A percentile compares a stretch with the other conserved stretches of the same genome.
Conservation (phyloP, 2,797 vertebrate genomes). For the Cossypha dichroa region DNA sequence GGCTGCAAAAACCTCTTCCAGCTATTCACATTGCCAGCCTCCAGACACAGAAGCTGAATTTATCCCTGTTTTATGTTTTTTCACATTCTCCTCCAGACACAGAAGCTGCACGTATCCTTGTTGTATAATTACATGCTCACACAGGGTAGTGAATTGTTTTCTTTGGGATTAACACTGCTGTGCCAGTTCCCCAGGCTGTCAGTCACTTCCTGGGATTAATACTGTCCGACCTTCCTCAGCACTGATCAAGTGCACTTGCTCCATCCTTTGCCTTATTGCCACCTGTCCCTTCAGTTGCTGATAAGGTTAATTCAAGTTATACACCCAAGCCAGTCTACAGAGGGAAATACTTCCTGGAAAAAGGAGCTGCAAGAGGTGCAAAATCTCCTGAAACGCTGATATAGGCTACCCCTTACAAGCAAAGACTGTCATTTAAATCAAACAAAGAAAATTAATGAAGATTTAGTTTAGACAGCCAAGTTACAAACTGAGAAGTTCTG, state of each 20-base stretch:
- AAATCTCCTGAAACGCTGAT: not conserved
- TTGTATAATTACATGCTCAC: not conserved
- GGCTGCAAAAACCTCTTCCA: not conserved
- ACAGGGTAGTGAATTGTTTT: not conserved
- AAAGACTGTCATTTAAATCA: not conserved
- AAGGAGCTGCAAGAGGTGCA: not conserved
- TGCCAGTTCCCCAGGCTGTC: not conserved
- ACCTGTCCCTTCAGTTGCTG: not conserved
- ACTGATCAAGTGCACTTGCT: not conserved
- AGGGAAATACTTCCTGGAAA: not conserved
- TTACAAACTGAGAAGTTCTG: not conserved
- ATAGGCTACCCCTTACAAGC: not conserved
- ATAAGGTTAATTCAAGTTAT: not conserved
- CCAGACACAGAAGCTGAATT: not conserved
- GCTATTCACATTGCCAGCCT: not conserved
- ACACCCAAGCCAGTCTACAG: not conserved
- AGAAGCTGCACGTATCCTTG: not conserved
- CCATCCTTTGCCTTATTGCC: not conserved
- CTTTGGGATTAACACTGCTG: not conserved
- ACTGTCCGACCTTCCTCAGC: rapidly evolving
- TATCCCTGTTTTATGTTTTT: not conserved
- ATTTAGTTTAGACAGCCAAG: not conserved
- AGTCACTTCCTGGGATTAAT: not conserved
- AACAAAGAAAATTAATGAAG: not conserved
- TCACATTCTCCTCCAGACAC: not conserved